Percentiles rank a stretch among this genome's conserved stretches.
These are phyloP conservation scores for Eupsilia transversa DNA, from an alignment of 2,888 invertebrate species.

Conservation along the genomic window DNA sequence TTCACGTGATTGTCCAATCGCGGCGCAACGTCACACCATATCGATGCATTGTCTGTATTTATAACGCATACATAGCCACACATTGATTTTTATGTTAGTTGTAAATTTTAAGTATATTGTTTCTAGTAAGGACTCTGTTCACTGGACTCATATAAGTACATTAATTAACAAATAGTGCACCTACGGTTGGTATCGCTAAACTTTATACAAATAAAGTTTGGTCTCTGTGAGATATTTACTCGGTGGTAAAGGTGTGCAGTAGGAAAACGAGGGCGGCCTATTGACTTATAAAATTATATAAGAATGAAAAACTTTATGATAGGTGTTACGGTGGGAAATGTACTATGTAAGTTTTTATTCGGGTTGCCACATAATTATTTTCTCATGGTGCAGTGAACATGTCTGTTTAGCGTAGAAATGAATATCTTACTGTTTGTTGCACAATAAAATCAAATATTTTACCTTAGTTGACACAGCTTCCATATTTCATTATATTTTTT, in stretches of 20 bases:
- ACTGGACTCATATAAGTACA: not conserved
- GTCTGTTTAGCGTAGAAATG: slow-evolving; percentile 4
- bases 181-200: not conserved
- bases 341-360: slow-evolving; percentile 34
- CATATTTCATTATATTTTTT: not conserved
- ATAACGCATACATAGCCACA: not conserved
- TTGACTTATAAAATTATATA: slow-evolving; percentile 62
- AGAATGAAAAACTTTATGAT: slow-evolving; percentile 49
- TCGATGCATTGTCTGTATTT: not conserved
- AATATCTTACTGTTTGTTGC: not conserved
- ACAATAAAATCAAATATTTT: not conserved
- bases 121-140: not conserved
- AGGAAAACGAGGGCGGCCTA: slow-evolving; percentile 43
- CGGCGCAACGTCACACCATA: too few species aligned
- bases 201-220: not conserved
- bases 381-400: slow-evolving; percentile 43
- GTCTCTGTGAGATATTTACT: slow-evolving; percentile 26
- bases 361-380: slow-evolving; percentile 43
- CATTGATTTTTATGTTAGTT: not conserved
- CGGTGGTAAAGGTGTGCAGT: not conserved
- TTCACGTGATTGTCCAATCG: not conserved
- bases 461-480: not conserved
- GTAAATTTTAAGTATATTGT: not conserved
- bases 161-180: not conserved
- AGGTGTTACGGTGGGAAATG: slow-evolving; percentile 55